Percentiles rank a stretch among this genome's conserved stretches.
Evolutionary conservation across 2,797 vertebrate genomes (phyloP).

Genomic region (Sebastiscus albofasciatus): DNA sequence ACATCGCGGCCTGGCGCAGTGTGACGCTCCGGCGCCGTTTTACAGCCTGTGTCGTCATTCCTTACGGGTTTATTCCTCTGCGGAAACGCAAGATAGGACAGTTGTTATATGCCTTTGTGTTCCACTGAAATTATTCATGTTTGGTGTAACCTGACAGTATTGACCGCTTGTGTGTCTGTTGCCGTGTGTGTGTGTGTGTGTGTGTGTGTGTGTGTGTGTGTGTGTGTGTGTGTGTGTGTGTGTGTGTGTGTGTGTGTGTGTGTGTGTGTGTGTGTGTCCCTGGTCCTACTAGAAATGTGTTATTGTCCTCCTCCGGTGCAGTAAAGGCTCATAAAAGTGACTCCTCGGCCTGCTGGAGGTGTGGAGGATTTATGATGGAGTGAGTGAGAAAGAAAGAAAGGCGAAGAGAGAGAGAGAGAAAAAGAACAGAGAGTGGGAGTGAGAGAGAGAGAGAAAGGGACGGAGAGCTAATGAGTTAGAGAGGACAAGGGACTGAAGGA

Average conservation of each 20-base stretch:
- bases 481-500: conserved; percentile 42
- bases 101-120: conserved; percentile 53
- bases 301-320: conserved; percentile 68
- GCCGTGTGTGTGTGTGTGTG: neutral
- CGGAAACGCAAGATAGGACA: conserved; percentile 51
- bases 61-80: conserved; percentile 56
- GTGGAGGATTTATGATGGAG: conserved; percentile 73
- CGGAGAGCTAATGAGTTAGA: conserved; percentile 57
- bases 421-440: neutral
- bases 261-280: neutral
- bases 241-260: neutral
- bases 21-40: conserved; percentile 32
- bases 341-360: conserved; percentile 62
- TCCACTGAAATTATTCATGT: conserved; percentile 51
- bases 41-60: conserved; percentile 45
- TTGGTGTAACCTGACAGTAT: conserved; percentile 55
- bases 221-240: neutral
- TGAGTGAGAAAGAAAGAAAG: conserved; percentile 46
- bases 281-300: conserved; percentile 50
- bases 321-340: conserved; percentile 73
- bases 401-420: neutral
- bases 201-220: neutral
- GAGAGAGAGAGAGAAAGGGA: conserved; percentile 28
- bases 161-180: conserved; percentile 21
- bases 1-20: conserved; percentile 28